Conservation (phyloP, 2,113 vertebrate species). For the Lagopus muta region DNA sequence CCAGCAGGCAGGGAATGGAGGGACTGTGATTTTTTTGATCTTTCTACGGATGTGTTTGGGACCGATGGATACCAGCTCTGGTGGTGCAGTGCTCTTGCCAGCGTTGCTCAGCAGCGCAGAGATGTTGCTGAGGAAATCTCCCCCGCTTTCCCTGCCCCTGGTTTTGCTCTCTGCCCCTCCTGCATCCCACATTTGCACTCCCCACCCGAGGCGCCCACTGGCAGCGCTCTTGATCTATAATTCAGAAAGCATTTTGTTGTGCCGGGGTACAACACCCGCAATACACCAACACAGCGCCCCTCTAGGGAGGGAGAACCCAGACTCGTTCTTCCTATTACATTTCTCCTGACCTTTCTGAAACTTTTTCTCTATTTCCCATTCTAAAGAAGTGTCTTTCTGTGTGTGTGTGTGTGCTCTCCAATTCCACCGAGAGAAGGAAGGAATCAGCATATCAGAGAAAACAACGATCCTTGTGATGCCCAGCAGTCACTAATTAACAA, state of each 20-base stretch:
- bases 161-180: background rate
- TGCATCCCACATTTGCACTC: background rate
- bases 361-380: background rate
- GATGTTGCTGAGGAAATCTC: background rate
- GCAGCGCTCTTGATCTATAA: background rate
- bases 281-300: slow-evolving; percentile 29
- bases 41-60: background rate
- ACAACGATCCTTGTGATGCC: slow-evolving; percentile 63
- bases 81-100: background rate
- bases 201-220: background rate
- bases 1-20: background rate
- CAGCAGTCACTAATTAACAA: slow-evolving; percentile 72
- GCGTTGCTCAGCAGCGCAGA: accelerated
- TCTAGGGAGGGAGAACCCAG: slow-evolving; percentile 35
- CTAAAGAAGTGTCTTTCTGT: slow-evolving; percentile 13
- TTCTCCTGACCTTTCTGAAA: slow-evolving; percentile 56
- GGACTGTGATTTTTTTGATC: background rate
- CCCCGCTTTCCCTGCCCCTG: background rate
- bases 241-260: slow-evolving; percentile 48
- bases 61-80: accelerated
- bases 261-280: background rate
- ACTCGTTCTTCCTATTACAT: slow-evolving; percentile 49
- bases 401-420: slow-evolving; percentile 33
- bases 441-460: slow-evolving; percentile 73
- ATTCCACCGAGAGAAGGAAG: slow-evolving; percentile 52